A percentile compares a stretch with the other conserved stretches of the same genome.
phyloP scores from a whole-genome alignment of 1,140 invertebrate genomes.

The Hesperophylax magnus region DNA sequence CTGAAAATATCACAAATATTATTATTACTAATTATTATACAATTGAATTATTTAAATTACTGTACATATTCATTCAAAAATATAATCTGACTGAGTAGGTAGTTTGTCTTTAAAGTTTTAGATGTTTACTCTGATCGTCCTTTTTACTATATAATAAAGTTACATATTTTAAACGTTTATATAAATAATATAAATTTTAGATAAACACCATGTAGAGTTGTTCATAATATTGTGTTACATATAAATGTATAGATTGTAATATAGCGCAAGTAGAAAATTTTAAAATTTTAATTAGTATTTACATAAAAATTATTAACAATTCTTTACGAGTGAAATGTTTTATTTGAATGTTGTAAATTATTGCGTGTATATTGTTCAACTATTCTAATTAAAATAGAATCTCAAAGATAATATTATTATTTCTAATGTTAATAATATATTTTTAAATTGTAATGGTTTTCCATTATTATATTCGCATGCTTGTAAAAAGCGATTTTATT shows the following conservation, averaged over 20 bases:
- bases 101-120: conserved; percentile 26
- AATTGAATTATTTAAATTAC: conserved; percentile 28
- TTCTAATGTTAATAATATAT: conserved; percentile 4
- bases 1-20: neutral
- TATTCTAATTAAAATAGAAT: conserved; percentile 16
- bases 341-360: conserved; percentile 29
- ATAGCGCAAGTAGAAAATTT: conserved; percentile 10
- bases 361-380: conserved; percentile 16
- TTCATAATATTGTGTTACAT: conserved; percentile 32
- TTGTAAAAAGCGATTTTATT: conserved; percentile 19
- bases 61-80: conserved; percentile 34
- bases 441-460: conserved; percentile 5
- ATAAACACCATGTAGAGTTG: conserved; percentile 22
- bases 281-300: conserved; percentile 27
- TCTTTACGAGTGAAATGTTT: conserved; percentile 15
- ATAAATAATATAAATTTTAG: conserved; percentile 2
- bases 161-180: conserved; percentile 32
- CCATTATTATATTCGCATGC: conserved; percentile 9
- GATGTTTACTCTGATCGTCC: conserved; percentile 30
- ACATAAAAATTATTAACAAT: conserved; percentile 1
- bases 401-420: conserved; percentile 2
- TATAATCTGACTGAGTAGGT: conserved; percentile 40
- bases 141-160: conserved; percentile 27
- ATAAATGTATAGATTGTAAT: conserved; percentile 29
- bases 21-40: conserved; percentile 2